A percentile compares a stretch with the other conserved stretches of the same genome.
Conservation (phyloP, 2,888 invertebrate species). For the Mantis religiosa region DNA sequence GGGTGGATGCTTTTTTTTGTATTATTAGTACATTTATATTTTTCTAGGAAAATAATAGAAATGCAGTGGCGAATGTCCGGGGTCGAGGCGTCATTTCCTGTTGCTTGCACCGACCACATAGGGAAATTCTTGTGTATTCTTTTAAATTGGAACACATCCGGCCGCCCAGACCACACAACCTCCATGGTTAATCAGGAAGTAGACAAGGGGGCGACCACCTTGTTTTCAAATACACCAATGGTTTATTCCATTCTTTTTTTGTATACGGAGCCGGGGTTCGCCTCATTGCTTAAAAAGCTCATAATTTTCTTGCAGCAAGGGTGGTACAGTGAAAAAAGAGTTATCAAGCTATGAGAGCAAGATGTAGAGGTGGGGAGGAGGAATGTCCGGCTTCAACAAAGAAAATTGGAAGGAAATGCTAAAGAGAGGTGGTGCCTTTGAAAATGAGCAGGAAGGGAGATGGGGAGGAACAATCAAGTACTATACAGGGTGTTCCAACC, state of each 20-base stretch:
- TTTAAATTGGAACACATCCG: not conserved
- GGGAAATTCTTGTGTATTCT: not conserved
- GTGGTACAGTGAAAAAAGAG: not conserved
- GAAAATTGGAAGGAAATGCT: slow-evolving; percentile 17
- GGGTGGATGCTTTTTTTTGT: no score
- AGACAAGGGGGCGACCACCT: slow-evolving; percentile 7
- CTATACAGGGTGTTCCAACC: not conserved
- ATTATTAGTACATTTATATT: no score
- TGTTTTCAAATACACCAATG: slow-evolving; percentile 6
- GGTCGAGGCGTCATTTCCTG: not conserved
- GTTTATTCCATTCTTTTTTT: not conserved
- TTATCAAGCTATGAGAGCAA: not conserved
- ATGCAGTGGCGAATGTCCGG: no score
- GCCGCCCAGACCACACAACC: not conserved
- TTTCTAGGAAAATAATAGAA: no score
- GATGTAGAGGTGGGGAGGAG: not conserved
- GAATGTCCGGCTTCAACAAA: slow-evolving; percentile 9
- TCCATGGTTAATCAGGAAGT: not conserved
- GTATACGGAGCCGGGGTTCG: not conserved
- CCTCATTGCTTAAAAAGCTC: slow-evolving; percentile 23
- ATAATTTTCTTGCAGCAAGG: slow-evolving; percentile 11
- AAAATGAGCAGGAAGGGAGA: not conserved
- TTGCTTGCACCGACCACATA: not conserved
- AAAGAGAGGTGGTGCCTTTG: slow-evolving; percentile 1
- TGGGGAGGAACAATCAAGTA: not conserved